Evolutionary conservation across 2,797 vertebrate species (phyloP), one percentile per base, ranked within the genome.

Genomic region (Halcyon leucocephala): DNA sequence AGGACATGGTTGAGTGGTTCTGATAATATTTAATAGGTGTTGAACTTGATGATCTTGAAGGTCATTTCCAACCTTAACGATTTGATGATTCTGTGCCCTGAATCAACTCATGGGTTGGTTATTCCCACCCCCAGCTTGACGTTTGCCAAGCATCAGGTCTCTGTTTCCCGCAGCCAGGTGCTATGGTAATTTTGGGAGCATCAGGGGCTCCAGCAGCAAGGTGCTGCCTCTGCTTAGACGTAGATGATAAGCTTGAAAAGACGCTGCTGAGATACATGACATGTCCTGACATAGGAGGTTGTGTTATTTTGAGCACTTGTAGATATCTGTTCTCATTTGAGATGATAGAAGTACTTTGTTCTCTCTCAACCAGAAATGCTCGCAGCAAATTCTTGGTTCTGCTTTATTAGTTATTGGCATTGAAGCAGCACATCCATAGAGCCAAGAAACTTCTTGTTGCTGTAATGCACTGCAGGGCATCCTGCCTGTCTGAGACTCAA

Each of bases 341-440:
- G 80, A 33, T 61, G 7, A 37, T 44, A 76, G 54, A 90, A 86
- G 3, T 48, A 35, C 77, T 96, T 93, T 86, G 62, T 92, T 89
- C 58, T 86, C 22, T 49, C 58, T 84, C 67, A 84, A 84, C 20
- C 44, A 94, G 80, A 76, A 84, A 46, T 41, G 82, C 93, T 96
- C 1, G 8, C 83, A 96, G 90, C 73, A 84, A 89, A 48, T 61
- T 52, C 73, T 94, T 95, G 84, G 54, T 91, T 82, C 61, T 92
- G 29, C 37, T 46, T 85, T 93, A 74, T 77, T 87, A 82, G 42
- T 93, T 84, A 67, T 17, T 93, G 91, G 37, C 70, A 25, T 25
- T 69, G 77, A 76, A 89, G 70, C 14, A 86, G 35, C 70, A 51
- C 35, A 39, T 78, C 62, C 22, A 3, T 7, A 35, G 60, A 79